Evolutionary conservation across 2,113 vertebrate species (phyloP).

Genomic region (Ivindomyrus marchei): DNA sequence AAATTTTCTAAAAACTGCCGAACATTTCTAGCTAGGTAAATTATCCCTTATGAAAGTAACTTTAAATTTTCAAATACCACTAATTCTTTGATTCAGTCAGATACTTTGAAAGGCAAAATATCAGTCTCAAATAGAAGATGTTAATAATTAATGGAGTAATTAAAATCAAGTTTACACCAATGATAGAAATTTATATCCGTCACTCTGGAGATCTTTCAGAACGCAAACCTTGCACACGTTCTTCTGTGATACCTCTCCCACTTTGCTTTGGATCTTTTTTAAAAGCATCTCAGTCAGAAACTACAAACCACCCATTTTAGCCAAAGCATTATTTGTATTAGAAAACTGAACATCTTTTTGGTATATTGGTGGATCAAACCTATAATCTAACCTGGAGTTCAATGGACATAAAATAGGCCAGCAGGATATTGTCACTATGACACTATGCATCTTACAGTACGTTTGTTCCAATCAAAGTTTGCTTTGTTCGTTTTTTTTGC

Average conservation of each 20-base stretch:
- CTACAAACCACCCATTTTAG: neutral
- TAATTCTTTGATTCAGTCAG: neutral
- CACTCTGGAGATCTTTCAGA: neutral
- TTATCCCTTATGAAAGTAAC: neutral
- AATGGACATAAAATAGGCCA: neutral
- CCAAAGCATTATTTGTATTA: neutral
- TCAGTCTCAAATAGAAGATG: neutral
- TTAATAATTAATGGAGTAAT: neutral
- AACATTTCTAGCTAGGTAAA: neutral
- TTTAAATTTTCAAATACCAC: neutral
- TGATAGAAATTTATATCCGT: neutral
- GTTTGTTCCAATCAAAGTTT: neutral
- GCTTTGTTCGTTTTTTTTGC: constrained; percentile 37
- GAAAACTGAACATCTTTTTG: neutral
- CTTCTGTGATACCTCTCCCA: neutral
- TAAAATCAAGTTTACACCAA: neutral
- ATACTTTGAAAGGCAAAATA: neutral
- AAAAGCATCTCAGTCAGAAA: neutral
- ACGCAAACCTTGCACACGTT: neutral
- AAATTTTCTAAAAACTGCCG: neutral
- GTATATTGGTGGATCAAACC: neutral
- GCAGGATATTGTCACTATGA: neutral
- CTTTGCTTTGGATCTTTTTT: neutral
- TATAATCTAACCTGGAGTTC: neutral
- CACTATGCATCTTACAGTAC: neutral